A percentile compares a stretch with the other conserved stretches of the same genome.
phyloP scores from a whole-genome alignment of 2,113 vertebrate species.

The Potamarius usumacintae region DNA sequence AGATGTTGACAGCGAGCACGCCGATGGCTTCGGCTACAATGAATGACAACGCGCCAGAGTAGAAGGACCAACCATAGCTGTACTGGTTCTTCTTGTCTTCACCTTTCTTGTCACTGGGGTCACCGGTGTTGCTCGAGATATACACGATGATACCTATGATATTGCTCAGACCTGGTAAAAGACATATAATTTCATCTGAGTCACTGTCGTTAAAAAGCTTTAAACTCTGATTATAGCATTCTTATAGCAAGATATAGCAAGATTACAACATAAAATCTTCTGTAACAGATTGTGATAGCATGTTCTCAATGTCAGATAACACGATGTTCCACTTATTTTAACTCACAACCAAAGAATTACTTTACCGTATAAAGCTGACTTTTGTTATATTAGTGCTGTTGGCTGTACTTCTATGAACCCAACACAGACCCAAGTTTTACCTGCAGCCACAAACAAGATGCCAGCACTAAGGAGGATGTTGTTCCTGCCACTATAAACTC shows the following conservation, averaged over 20 bases:
- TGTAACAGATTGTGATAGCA: background rate
- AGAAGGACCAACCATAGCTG: constrained; percentile 97
- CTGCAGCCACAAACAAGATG: constrained; percentile 95
- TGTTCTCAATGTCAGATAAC: background rate
- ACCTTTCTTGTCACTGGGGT: constrained; percentile 90
- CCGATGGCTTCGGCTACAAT: constrained; percentile 95
- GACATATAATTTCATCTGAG: background rate
- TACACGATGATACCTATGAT: constrained; percentile 99
- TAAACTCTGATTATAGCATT: background rate
- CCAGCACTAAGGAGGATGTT: constrained; percentile 93
- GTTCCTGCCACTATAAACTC: constrained; percentile 90
- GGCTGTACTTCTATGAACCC: background rate
- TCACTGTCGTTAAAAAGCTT: background rate
- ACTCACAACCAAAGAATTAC: background rate
- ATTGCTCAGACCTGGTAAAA: constrained; percentile 86
- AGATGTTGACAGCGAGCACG: constrained; percentile 95
- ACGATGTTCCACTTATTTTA: background rate
- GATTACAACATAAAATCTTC: background rate
- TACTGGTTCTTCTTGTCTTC: constrained; percentile 95
- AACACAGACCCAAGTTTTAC: constrained; percentile 66
- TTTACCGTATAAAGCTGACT: background rate
- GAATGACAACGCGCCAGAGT: constrained; percentile 95
- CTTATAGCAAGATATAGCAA: background rate
- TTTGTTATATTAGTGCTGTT: background rate
- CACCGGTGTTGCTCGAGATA: constrained; percentile 94